Evolutionary conservation across 2,888 invertebrate genomes (phyloP).

Genomic region (Netelia virgata): DNA sequence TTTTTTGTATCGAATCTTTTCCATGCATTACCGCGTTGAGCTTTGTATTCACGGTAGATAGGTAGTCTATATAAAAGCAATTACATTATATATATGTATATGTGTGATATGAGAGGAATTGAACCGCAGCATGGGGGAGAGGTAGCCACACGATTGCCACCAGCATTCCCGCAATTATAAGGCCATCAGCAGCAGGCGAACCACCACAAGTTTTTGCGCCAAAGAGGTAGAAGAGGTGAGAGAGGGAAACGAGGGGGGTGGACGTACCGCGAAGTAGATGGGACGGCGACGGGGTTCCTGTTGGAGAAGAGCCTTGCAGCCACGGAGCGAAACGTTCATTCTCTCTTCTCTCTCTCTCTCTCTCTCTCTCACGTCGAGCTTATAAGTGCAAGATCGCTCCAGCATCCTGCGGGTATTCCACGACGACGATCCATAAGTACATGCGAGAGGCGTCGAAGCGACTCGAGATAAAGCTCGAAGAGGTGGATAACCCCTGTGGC

Average conservation of each 20-base stretch:
- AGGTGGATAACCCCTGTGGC: conserved; percentile 58
- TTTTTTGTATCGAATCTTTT: not conserved
- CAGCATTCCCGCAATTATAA: conserved; percentile 78
- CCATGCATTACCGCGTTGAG: conserved; percentile 3
- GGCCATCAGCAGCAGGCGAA: conserved; percentile 78
- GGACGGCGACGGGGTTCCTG: conserved; percentile 61
- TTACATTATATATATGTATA: not conserved
- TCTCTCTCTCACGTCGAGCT: conserved; percentile 24
- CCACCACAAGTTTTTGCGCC: conserved; percentile 75
- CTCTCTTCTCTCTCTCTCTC: conserved; percentile 53
- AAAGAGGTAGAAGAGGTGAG: conserved; percentile 49
- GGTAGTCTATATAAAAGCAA: conserved; percentile 44
- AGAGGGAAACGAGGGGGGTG: conserved; percentile 65
- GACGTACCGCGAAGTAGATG: conserved; percentile 61
- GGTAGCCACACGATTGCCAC: conserved; percentile 66
- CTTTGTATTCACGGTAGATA: conserved; percentile 42
- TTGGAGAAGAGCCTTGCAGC: conserved; percentile 67
- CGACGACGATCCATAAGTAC: conserved; percentile 56
- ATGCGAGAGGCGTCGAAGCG: conserved; percentile 65
- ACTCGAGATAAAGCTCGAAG: conserved; percentile 54
- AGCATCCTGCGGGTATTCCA: conserved; percentile 48
- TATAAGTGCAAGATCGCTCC: conserved; percentile 56
- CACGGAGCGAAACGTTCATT: conserved; percentile 64
- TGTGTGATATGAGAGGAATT: conserved; percentile 26
- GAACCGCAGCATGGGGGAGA: conserved; percentile 44